Percentiles rank a stretch among this genome's conserved stretches.
phyloP scores from a whole-genome alignment of 2,888 invertebrate species.

The Pseudococcus longispinus region DNA sequence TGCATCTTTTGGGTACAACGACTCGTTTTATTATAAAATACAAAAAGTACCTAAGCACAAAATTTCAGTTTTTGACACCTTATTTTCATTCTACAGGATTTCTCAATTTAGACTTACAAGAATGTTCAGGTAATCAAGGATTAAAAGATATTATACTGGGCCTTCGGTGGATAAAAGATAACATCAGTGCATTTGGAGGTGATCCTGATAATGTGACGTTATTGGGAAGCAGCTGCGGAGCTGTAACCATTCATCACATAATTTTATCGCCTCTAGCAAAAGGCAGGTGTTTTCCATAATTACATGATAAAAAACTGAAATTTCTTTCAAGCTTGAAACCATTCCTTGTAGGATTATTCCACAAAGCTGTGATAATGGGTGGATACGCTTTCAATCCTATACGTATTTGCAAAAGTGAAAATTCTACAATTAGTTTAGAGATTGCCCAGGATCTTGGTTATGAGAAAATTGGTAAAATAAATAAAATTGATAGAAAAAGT shows the following conservation, averaged over 20 bases:
- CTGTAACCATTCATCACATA: neutral
- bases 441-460: neutral
- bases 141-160: neutral
- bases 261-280: neutral
- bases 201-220: slow-evolving; percentile 37
- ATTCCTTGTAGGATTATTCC: slow-evolving; percentile 32
- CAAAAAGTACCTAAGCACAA: neutral
- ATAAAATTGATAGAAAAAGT: neutral
- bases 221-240: neutral
- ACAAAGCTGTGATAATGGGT: slow-evolving; percentile 9
- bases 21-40: neutral
- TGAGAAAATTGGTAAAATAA: neutral
- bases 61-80: neutral
- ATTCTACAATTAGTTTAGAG: neutral
- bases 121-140: slow-evolving; percentile 37
- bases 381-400: neutral
- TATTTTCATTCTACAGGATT: neutral
- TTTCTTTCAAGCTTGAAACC: neutral
- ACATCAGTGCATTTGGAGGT: slow-evolving; percentile 39
- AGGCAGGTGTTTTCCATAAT: neutral
- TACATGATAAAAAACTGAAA: neutral
- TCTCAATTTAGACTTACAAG: neutral
- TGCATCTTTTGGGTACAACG: neutral
- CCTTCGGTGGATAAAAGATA: slow-evolving; percentile 32
- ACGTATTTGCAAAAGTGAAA: neutral